Percentiles rank a stretch among this genome's conserved stretches.
Conservation (phyloP, 2,797 vertebrate genomes). For the Sternotherus odoratus region DNA sequence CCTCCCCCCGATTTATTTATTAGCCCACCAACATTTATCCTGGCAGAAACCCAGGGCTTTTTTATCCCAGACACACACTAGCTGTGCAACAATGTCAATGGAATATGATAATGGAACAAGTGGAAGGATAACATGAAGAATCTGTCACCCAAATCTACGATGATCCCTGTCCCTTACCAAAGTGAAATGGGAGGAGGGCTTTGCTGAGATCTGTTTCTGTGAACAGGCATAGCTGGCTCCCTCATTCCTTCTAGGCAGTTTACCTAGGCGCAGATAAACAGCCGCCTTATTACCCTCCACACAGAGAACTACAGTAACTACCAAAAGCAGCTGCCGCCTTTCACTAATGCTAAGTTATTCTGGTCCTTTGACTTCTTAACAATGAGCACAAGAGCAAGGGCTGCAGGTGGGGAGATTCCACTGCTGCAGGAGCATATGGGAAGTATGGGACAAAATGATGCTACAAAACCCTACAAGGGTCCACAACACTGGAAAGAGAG, state of each 20-base stretch:
- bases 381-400: background rate
- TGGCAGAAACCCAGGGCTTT: background rate
- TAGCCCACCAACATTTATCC: background rate
- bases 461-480: background rate
- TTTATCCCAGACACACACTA: background rate
- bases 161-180: background rate
- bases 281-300: background rate
- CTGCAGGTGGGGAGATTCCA: fast-evolving
- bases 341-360: background rate
- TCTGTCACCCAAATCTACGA: background rate
- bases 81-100: background rate
- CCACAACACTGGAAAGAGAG: background rate
- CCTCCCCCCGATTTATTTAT: background rate
- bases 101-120: background rate
- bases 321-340: background rate
- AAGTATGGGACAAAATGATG: background rate
- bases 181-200: background rate
- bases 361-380: background rate
- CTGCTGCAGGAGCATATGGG: background rate
- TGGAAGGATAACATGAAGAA: background rate
- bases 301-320: background rate
- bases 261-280: fast-evolving
- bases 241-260: background rate
- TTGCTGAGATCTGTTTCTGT: background rate
- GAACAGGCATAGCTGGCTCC: background rate